Conservation (phyloP, 2,113 vertebrate genomes). For the Tragelaphus buxtoni region DNA sequence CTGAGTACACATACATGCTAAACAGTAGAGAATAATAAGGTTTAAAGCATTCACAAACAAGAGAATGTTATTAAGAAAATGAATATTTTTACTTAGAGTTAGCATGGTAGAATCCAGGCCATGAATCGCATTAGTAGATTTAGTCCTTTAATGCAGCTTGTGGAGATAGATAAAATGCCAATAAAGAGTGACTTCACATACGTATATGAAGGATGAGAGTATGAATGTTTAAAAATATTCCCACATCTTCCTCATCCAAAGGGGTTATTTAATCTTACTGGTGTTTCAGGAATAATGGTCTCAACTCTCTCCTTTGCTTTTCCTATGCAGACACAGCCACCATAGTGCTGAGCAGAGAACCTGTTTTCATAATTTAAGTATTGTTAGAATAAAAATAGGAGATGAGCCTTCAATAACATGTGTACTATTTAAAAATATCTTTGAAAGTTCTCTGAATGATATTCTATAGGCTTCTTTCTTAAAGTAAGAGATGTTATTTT, state of each 20-base stretch:
- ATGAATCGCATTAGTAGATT: background rate
- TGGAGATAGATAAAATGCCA: background rate
- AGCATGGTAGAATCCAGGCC: background rate
- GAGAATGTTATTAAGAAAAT: slow-evolving; percentile 35
- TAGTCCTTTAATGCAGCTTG: background rate
- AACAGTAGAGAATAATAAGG: background rate
- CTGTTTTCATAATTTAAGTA: background rate
- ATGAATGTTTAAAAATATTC: background rate
- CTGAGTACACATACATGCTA: background rate
- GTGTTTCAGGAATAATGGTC: background rate
- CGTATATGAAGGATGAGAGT: background rate
- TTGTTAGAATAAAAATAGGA: background rate
- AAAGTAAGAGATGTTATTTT: background rate
- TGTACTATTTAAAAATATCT: background rate
- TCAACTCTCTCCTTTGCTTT: background rate
- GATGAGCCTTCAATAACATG: background rate
- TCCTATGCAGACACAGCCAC: background rate
- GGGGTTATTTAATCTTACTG: background rate
- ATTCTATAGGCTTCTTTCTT: background rate
- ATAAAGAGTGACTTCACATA: background rate
- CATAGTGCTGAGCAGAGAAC: background rate
- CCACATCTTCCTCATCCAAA: background rate
- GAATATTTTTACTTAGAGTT: background rate
- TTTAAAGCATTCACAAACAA: background rate
- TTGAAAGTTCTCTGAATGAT: background rate